Base-by-base conservation (phyloP, 2,797 vertebrate species). In the Sebastes hubbsi region DNA sequence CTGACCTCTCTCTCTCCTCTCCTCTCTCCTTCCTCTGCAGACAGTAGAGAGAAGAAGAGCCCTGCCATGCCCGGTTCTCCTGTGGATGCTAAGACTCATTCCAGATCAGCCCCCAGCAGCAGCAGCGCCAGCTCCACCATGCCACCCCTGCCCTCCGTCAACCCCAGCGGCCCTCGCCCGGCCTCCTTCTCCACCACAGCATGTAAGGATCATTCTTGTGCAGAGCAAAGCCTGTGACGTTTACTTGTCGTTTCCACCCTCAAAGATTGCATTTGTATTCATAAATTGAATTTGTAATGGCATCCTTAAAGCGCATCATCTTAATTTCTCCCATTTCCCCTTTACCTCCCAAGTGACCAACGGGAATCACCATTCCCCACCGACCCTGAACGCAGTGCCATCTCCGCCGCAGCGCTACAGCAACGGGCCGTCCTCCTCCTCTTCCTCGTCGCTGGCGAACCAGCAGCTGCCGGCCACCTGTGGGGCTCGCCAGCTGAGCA, bases 51-150 rank as follows among this genome's bases (percentile, higher is more conserved):
- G 95, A 99, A 97, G 97, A 98, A 97, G 95, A 94, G 96, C 88
- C 97, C 97, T 97, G 97, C 97, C 94, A 99, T 99, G 98, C 98
- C 98, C 90, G 98, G 98, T 92, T 99, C 98, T 86, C 98, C 98
- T 73, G 97, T 98, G 96, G 98, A 99, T 97, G 97, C 98, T 95
- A 99, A 99, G 95, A 97, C 97, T 91, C 97, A 99, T 95, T 97
- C 97, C 94, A 97, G 98, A 95, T 97, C 97, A 82, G 97, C 96
- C 90, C 97, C 97, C 84, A 92, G 91, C 87, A 94, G 93, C 93
- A 94, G 93, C 93, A 94, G 91, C 66, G 49, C 82, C 91, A 94
- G 90, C 91, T 97, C 97, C 92, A 96, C 94, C 65, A 99, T 99
- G 98, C 97, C 98, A 1, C 98, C 98, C 14, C 96, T 99, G 87